Base-by-base conservation (phyloP, 2,888 invertebrate species). In the Sisyra nigra region DNA sequence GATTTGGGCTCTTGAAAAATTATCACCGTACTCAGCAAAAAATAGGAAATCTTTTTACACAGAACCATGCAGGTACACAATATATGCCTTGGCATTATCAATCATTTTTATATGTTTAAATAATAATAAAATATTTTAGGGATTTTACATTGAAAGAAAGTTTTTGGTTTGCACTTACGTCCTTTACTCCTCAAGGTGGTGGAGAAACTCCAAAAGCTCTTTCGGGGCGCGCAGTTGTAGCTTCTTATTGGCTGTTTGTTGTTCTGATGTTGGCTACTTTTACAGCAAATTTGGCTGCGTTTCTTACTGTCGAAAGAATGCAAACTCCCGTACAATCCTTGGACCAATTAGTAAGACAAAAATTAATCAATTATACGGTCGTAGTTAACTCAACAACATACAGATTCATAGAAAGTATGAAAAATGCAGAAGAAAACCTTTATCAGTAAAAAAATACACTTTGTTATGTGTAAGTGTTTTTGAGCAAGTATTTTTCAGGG, bases 141-240 rank as follows among this genome's bases (percentile, higher is more conserved):
- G 79, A 85, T 50, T 92, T 92, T 55, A 86, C 87, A 0, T 60
- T 92, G 8, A 86, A 87, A 52, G 92, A 93, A 62, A 87, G 88
- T 53, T 86, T 92, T 56, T 93, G 92, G 92, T 92, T 92, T 56
- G 88, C 91, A 0, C 59, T 91, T 39, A 91, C 91, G 0, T 89
- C 91, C 0, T 91, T 92, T 58, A 91, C 92, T 0, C 88, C 91
- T 0, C 89, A 91, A 63, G 89, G 89, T 0, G 89, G 89, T 0
- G 89, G 89, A 0, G 88, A 89, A 62, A 86, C 87, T 0, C 89
- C 89, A 0, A 89, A 88, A 60, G 82, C 88, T 0, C 62, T 89
- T 3, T 88, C 88, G 0, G 86, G 86, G 1, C 67, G 89, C 33
- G 81, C 86, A 1, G 60, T 91, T 14, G 89, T 91, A 1, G 89